Evolutionary conservation across 2,113 vertebrate genomes (phyloP), one percentile per base, ranked within the genome.

Genomic region (Suricata suricatta): DNA sequence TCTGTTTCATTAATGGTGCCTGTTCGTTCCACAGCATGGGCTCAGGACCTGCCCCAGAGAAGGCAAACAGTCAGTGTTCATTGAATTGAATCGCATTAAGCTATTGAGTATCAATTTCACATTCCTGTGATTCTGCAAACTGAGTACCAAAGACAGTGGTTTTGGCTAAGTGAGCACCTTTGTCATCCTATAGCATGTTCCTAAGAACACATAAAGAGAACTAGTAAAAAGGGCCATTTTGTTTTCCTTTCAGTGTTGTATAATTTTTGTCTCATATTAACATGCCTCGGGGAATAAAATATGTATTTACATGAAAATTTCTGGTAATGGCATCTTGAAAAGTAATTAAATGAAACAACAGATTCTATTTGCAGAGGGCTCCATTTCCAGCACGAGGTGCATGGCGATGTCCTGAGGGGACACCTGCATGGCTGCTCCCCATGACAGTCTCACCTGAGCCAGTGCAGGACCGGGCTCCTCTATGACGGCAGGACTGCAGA

Each of bases 221-320:
- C 71, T 5, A 82, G 87, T 38, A 66, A 88, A 90, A 81, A 86
- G 82, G 38, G 90, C 95, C 41, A 82, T 64, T 81, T 54, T 98
- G 94, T 96, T 97, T 97, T 96, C 63, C 47, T 97, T 91, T 88
- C 81, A 86, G 66, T 74, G 83, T 72, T 94, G 94, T 91, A 79
- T 93, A 95, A 94, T 98, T 96, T 96, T 93, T 95, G 90, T 97
- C 92, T 97, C 93, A 94, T 97, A 97, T 97, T 96, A 97, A 94
- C 96, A 97, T 86, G 97, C 95, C 94, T 96, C 52, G 0, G 94
- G 96, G 97, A 93, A 97, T 96, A 98, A 96, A 97, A 94, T 96
- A 96, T 93, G 95, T 95, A 97, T 97, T 96, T 98, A 97, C 96
- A 98, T 97, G 96, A 97, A 97, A 98, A 83, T 79, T 93, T 95